Base-by-base conservation (phyloP, 1,140 invertebrate species). In the Drosophila sucinea region DNA sequence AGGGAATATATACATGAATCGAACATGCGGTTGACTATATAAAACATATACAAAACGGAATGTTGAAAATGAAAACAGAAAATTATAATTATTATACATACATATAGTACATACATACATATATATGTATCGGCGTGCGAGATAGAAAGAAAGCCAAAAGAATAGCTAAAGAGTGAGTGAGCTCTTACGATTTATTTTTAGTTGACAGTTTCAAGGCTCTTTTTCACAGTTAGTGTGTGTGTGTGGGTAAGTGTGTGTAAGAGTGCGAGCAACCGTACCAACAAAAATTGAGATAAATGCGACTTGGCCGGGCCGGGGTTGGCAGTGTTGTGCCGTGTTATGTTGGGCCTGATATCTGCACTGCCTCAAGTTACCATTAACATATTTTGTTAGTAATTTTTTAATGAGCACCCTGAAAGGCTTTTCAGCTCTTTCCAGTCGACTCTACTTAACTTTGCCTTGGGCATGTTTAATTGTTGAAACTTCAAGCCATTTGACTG, bases 191-290 rank as follows among this genome's bases (percentile, higher is more conserved):
- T 87, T 89, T 87, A 87, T 87, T 87, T 87, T 87, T 87, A 87
- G 84, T 89, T 89, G 84, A 90, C 84, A 89, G 80, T 87, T 87
- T 87, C 84, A 87, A 87, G 84, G 84, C 80, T 81, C 78, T 86
- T 67, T 58, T 60, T 72, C 61, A 68, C 60, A 66, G 62, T 35
- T 51, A 66, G 62, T 35, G 57, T 64, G 65, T 69, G 7, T 47
- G 23, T 25, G 23, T 47, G 17, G 1, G 17, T 44, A 17, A 27
- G 44, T 51, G 23, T 51, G 44, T 7, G 5, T 25, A 4, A 25
- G 17, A 76, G 63, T 67, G 38, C 62, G 69, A 58, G 68, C 66
- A 56, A 68, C 67, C 76, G 68, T 67, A 67, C 25, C 60, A 77
- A 83, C 66, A 56, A 60, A 66, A 61, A 64, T 40, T 61, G 61